A percentile compares a stretch with the other conserved stretches of the same genome.
These are phyloP conservation scores for Scarus forsteni DNA, from an alignment of 2,797 vertebrate species.

Conservation along the genomic window DNA sequence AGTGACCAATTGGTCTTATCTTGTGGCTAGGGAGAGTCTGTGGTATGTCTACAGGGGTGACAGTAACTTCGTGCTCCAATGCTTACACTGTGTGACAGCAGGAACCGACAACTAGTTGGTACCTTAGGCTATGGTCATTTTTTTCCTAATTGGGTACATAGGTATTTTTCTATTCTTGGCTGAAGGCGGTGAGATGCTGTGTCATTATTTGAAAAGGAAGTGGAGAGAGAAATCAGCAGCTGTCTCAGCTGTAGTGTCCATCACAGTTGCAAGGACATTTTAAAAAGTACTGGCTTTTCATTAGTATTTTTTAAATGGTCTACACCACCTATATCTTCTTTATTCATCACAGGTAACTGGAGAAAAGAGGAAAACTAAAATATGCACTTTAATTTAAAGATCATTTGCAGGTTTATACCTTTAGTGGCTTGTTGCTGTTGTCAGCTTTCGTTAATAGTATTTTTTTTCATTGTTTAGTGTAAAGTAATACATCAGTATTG, in stretches of 20 bases:
- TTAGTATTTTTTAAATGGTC: neutral
- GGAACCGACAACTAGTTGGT: constrained; percentile 50
- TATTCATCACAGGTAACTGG: neutral
- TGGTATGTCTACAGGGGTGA: constrained; percentile 66
- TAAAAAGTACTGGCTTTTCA: neutral
- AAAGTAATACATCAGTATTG: too few relatives aligned
- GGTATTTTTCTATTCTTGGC: constrained; percentile 8
- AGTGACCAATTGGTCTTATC: constrained; percentile 79
- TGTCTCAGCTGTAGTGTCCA: constrained; percentile 1
- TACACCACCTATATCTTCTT: neutral
- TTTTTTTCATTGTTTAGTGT: neutral
- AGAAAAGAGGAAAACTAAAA: too few relatives aligned
- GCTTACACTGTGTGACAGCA: constrained; percentile 62
- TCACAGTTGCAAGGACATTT: neutral
- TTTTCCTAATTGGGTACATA: constrained; percentile 17
- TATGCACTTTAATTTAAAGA: neutral
- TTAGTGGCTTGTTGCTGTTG: neutral
- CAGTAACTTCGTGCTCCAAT: constrained; percentile 61
- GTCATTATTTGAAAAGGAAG: neutral
- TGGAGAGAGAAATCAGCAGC: neutral
- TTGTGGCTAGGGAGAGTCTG: constrained; percentile 72
- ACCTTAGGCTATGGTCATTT: constrained; percentile 29
- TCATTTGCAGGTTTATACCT: neutral
- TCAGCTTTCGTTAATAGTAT: neutral
- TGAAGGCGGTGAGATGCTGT: neutral